Percentiles rank a stretch among this genome's conserved stretches.
Evolutionary conservation across 2,113 vertebrate genomes (phyloP).

Genomic region (Pangasianodon hypophthalmus): DNA sequence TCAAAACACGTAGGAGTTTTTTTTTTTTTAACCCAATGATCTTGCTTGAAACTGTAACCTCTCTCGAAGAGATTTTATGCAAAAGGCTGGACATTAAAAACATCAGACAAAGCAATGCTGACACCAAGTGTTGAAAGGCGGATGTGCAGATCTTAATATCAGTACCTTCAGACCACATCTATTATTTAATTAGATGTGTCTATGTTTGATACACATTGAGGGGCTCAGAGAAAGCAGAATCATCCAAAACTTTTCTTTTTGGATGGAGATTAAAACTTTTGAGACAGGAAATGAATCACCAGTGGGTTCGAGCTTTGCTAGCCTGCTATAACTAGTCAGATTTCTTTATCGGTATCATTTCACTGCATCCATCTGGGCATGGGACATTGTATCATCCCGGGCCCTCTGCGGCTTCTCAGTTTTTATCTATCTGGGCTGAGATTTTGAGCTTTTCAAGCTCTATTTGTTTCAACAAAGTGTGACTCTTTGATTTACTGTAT

Average conservation of each 20-base stretch:
- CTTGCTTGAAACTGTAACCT: background rate
- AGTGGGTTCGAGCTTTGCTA: slow-evolving; percentile 32
- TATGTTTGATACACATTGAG: background rate
- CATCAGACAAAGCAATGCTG: slow-evolving; percentile 37
- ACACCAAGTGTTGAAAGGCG: slow-evolving; percentile 45
- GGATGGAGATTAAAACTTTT: background rate
- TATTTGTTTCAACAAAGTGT: slow-evolving; percentile 33
- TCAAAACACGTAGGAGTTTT: background rate
- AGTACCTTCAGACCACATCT: background rate
- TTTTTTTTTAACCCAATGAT: background rate
- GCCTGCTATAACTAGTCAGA: slow-evolving; percentile 24
- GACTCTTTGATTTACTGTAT: slow-evolving; percentile 39
- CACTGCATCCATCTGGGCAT: slow-evolving; percentile 38
- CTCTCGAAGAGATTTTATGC: background rate
- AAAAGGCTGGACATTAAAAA: background rate
- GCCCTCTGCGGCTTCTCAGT: background rate
- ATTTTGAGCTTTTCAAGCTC: slow-evolving; percentile 17
- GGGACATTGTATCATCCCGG: background rate
- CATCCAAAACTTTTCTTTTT: background rate
- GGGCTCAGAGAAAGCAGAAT: background rate
- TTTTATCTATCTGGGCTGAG: background rate
- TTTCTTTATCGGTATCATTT: slow-evolving; percentile 15
- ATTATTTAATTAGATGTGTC: background rate
- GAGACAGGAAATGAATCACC: slow-evolving; percentile 1
- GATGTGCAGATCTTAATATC: slow-evolving; percentile 12